Conservation (phyloP, 2,797 vertebrate species). For the Eulemur mongoz region DNA sequence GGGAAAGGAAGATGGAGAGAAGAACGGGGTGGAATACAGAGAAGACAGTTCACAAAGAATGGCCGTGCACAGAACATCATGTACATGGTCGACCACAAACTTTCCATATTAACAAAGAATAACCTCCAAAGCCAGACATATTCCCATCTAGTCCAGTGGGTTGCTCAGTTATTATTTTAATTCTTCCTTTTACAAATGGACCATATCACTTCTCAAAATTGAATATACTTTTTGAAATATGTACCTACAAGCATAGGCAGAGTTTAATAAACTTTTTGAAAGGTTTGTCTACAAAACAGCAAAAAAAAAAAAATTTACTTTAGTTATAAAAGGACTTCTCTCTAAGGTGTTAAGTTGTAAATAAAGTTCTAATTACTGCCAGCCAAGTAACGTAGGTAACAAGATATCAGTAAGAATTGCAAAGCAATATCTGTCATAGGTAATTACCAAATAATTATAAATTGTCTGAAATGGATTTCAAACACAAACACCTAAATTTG, state of each 20-base stretch:
- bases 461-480: conserved; percentile 18
- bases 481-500: conserved; percentile 4
- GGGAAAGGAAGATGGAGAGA: not conserved
- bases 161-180: conserved; percentile 16
- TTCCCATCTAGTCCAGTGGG: not conserved
- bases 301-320: not conserved
- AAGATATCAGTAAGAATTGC: not conserved
- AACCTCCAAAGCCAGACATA: not conserved
- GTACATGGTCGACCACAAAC: not conserved
- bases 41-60: not conserved
- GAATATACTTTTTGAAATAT: conserved; percentile 1
- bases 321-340: not conserved
- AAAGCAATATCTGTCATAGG: not conserved
- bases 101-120: not conserved
- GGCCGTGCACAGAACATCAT: not conserved
- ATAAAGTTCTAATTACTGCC: conserved; percentile 5
- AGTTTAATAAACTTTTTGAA: conserved; percentile 28
- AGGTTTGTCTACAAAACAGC: not conserved
- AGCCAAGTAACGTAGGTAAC: not conserved
- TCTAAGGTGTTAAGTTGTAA: not conserved
- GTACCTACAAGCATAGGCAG: not conserved
- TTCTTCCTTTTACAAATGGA: conserved; percentile 11
- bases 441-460: conserved; percentile 1
- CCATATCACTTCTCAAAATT: not conserved
- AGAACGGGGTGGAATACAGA: not conserved